phyloP scores from a whole-genome alignment of 2,888 invertebrate genomes.

The Criorhina ranunculi region DNA sequence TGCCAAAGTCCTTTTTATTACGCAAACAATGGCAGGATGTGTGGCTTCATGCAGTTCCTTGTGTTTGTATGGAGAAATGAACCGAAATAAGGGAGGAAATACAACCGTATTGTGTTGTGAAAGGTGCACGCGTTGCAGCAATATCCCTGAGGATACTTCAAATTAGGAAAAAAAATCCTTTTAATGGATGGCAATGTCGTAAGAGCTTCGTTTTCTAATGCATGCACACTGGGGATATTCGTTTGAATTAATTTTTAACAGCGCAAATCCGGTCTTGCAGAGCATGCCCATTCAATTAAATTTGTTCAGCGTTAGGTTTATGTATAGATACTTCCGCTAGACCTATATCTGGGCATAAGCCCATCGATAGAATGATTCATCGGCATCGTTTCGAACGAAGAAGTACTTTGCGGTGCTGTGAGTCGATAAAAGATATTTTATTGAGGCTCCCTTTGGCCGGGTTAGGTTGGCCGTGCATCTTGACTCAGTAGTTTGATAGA shows the following conservation, averaged over 20 bases:
- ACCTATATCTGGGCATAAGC: conserved; percentile 16
- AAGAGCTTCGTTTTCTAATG: conserved; percentile 22
- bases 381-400: too few species aligned
- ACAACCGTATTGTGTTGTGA: conserved; percentile 24
- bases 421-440: conserved; percentile 53
- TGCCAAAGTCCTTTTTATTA: conserved; percentile 17
- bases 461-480: too few species aligned
- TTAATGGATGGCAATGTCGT: conserved; percentile 44
- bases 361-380: conserved; percentile 51
- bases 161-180: conserved; percentile 18
- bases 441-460: background rate
- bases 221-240: conserved; percentile 10
- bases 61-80: background rate
- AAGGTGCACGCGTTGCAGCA: conserved; percentile 53
- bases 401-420: conserved; percentile 15
- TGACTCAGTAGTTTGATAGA: conserved; percentile 28
- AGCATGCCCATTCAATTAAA: conserved; percentile 47
- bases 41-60: background rate
- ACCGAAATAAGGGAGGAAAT: conserved; percentile 45
- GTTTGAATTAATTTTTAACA: conserved; percentile 38
- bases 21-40: conserved; percentile 51
- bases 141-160: conserved; percentile 28
- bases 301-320: conserved; percentile 5
- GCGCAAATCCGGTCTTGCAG: conserved; percentile 50
- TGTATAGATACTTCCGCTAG: background rate